Base-by-base conservation (phyloP, 2,888 invertebrate species). In the Hipparchia semele region DNA sequence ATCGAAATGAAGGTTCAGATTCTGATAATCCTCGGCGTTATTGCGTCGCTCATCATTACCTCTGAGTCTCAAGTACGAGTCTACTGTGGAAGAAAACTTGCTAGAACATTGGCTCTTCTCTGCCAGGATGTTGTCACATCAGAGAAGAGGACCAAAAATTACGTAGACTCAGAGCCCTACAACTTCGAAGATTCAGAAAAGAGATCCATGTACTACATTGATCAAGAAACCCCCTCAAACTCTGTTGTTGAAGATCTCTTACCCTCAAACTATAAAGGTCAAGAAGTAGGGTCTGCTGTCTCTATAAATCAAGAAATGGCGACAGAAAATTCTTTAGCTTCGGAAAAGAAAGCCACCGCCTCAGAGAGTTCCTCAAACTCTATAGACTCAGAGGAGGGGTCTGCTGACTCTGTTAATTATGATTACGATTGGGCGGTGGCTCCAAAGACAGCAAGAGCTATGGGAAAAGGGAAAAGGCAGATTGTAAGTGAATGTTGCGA, bases 401-500 rank as follows among this genome's bases (percentile, higher is more conserved):
- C 2, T 23, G 12, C 45, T 7, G 65, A 59, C 59, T 66, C 66
- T 12, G 39, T 65, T 61, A 23, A 69, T 70, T 46, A 53, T 64
- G 56, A 70, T 51, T 53, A 60, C 71, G 54, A 6, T 33, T n/a
- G 51, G 56, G 78, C 79, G 79, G 60, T 79, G 54, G 62, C 75
- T 7, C 72, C 77, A 2, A 66, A 74, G 0, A 68, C 67, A 8
- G 78, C 80, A 10, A 69, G 72, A 13, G 67, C 58, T 6, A n/a
- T 78, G 12, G 72, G 72, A 8, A 77, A 79, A 64, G 72, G 74
- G 7, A 82, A 81, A 67, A 70, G 82, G 45, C 78, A 78, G 0
- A 75, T 81, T 1, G 78, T 79, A 2, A 75, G 75, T 3, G 83
- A 82, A 45, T 83, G 83, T 78, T 83, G 82, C 58, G 78, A 79